phyloP scores from a whole-genome alignment of 2,888 invertebrate species.

The Poecilus cupreus region DNA sequence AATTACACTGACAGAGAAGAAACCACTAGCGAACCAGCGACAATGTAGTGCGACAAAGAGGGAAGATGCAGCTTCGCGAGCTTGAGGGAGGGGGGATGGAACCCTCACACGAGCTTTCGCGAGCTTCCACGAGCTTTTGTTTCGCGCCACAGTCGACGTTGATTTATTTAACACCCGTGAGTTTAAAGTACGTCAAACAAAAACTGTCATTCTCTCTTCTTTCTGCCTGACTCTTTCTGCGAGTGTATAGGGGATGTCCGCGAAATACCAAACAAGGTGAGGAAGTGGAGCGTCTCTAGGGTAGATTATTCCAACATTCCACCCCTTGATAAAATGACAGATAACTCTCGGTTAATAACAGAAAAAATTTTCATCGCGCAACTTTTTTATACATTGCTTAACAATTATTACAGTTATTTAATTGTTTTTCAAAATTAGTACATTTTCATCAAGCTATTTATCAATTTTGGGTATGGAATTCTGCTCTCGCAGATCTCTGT shows the following conservation, averaged over 20 bases:
- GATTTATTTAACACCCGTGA: conserved; percentile 54
- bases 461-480: too few relatives aligned
- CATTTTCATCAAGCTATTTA: too few relatives aligned
- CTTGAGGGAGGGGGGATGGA: not conserved
- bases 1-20: conserved; percentile 30
- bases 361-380: too few relatives aligned
- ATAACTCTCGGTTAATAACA: too few relatives aligned
- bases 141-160: conserved; percentile 42
- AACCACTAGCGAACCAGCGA: not conserved
- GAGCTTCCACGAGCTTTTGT: conserved; percentile 45
- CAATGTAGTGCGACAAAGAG: conserved; percentile 15
- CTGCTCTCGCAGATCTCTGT: too few relatives aligned
- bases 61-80: not conserved
- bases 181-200: conserved; percentile 52
- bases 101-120: conserved; percentile 7
- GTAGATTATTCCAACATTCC: too few relatives aligned
- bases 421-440: too few relatives aligned
- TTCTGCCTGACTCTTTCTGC: not conserved
- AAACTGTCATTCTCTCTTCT: conserved; percentile 42
- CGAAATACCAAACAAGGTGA: too few relatives aligned
- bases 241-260: not conserved
- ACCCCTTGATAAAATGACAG: too few relatives aligned
- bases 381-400: too few relatives aligned
- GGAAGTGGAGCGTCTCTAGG: too few relatives aligned
- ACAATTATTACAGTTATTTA: too few relatives aligned